These are phyloP conservation scores for Tryphoninae sp. DNA, from an alignment of 2,888 invertebrate genomes.

Conservation along the genomic window DNA sequence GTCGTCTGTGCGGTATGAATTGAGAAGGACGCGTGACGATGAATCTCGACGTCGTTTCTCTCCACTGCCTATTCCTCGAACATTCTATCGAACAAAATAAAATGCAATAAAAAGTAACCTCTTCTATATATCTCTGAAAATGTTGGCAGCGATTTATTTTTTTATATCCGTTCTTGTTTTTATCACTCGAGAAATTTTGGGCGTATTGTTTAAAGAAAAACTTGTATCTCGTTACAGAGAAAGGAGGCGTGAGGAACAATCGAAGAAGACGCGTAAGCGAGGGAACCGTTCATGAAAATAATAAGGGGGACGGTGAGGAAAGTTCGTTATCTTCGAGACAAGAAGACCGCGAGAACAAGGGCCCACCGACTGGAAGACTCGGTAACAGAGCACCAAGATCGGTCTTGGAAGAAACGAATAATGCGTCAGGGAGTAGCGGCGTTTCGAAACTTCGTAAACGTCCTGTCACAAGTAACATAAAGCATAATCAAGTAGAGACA, in stretches of 20 bases:
- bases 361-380: constrained; percentile 75
- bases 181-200: constrained; percentile 5
- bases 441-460: constrained; percentile 76
- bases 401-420: constrained; percentile 77
- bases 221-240: constrained; percentile 74
- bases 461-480: constrained; percentile 70
- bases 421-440: constrained; percentile 71
- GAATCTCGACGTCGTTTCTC: constrained; percentile 39
- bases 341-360: constrained; percentile 80
- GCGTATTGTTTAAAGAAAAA: neutral
- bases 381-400: constrained; percentile 75
- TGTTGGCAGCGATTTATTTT: too few species aligned
- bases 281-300: constrained; percentile 72
- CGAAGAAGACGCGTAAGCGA: constrained; percentile 77
- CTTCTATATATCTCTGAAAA: too few species aligned
- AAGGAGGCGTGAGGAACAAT: constrained; percentile 73
- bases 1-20: neutral
- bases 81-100: neutral
- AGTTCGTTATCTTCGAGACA: constrained; percentile 72
- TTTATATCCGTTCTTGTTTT: too few species aligned
- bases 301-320: constrained; percentile 69
- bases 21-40: constrained; percentile 25
- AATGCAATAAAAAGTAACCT: neutral
- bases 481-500: constrained; percentile 64
- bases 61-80: constrained; percentile 27